A percentile compares a stretch with the other conserved stretches of the same genome.
These are phyloP conservation scores for Ichneumoninae sp. DNA, from an alignment of 2,888 invertebrate genomes.

Conservation along the genomic window DNA sequence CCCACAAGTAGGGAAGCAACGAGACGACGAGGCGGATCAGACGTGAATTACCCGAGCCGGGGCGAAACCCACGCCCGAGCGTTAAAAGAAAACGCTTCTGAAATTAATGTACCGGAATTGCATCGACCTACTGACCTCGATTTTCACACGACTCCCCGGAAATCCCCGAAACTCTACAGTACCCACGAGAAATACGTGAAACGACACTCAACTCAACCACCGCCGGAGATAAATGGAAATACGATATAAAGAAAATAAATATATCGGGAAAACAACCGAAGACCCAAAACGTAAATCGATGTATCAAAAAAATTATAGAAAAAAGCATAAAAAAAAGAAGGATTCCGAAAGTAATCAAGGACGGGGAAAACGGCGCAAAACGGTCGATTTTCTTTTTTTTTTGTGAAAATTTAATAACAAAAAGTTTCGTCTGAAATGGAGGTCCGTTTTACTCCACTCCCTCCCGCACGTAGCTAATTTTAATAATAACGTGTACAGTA, in stretches of 20 bases:
- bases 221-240: too few species aligned
- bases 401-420: background rate
- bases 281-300: background rate
- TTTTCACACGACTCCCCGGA: conserved; percentile 47
- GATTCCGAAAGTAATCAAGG: too few species aligned
- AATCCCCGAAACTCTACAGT: background rate
- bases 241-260: background rate
- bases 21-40: conserved; percentile 42
- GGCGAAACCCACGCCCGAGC: background rate
- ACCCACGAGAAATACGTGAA: background rate
- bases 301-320: too few species aligned
- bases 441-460: background rate
- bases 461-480: background rate
- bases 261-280: background rate
- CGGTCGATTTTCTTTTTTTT: too few species aligned
- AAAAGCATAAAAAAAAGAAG: too few species aligned
- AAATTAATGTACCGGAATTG: conserved; percentile 77
- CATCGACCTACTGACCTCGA: conserved; percentile 76
- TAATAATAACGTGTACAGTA: background rate
- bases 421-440: background rate
- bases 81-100: conserved; percentile 75
- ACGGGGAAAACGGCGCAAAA: too few species aligned
- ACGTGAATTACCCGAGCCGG: conserved; percentile 13
- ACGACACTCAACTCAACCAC: background rate
- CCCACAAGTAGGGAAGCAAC: conserved; percentile 23